These are phyloP conservation scores for Tinamus major DNA, from an alignment of 2,797 vertebrate genomes.

Conservation along the genomic window DNA sequence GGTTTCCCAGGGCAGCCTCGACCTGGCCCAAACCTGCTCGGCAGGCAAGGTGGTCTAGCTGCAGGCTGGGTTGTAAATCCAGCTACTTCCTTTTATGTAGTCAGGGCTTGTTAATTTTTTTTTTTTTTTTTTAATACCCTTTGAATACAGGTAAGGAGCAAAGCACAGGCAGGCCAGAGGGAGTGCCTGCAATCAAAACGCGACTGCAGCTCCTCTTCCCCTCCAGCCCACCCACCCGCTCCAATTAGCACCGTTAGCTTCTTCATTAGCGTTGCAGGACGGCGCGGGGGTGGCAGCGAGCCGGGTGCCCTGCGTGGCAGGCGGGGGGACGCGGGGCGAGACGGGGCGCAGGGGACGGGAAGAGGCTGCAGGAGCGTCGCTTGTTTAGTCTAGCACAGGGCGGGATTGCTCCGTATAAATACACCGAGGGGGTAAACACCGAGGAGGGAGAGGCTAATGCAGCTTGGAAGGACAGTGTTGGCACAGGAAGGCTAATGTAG, in stretches of 20 bases:
- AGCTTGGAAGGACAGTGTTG: constrained; percentile 18
- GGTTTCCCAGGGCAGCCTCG: constrained; percentile 41
- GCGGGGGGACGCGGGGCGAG: background rate
- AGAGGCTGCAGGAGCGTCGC: constrained; percentile 8
- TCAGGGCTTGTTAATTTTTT: constrained; percentile 64
- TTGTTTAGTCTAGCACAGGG: constrained; percentile 67
- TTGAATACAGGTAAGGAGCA: constrained; percentile 63
- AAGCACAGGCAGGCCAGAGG: constrained; percentile 22
- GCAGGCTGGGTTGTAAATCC: constrained; percentile 65
- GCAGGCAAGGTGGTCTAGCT: constrained; percentile 67
- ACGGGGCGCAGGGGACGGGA: background rate
- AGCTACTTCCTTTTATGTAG: constrained; percentile 65
- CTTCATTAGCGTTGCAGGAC: background rate
- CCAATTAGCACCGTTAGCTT: constrained; percentile 57
- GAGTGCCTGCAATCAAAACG: background rate
- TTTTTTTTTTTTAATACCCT: constrained; percentile 48
- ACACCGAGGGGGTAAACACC: constrained; percentile 47
- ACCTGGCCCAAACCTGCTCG: constrained; percentile 58
- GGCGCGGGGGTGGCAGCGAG: fast-evolving
- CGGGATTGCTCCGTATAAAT: constrained; percentile 39
- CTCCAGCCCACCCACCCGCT: constrained; percentile 56
- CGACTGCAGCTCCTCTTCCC: background rate
- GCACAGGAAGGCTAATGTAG: constrained; percentile 30
- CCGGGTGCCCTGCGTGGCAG: background rate
- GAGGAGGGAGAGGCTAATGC: constrained; percentile 12